Base-by-base conservation (phyloP, 2,797 vertebrate genomes). In the Brachymystax lenok region DNA sequence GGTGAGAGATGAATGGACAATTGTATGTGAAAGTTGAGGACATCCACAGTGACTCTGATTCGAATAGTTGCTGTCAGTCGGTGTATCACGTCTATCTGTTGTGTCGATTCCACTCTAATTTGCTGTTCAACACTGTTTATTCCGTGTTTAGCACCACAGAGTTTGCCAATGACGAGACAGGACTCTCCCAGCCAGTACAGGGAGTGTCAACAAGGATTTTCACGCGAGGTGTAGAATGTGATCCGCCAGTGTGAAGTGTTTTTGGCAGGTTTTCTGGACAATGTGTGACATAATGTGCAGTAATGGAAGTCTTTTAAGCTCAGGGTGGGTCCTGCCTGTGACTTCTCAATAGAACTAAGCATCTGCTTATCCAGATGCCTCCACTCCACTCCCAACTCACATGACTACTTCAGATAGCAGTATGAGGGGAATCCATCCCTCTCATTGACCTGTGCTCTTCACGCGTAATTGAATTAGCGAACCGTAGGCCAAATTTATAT, bases 181-280 rank as follows among this genome's bases (percentile, higher is more conserved):
- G 74, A 27, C n/a, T 64, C 24, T 59, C 21, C 51, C 5, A 69
- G 61, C 74, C 0, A 66, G 54, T 73, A 0, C 1, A 75, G 82
- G 74, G 54, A 78, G 74, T 21, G 68, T 77, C 72, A 69, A 70
- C 21, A 69, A 85, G 80, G 27, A 12, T 73, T 77, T 89, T 54
- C 50, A 59, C 74, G n/a, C 17, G 1, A 81, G 75, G 80, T 82
- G 87, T 77, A 81, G 85, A 90, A 92, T 92, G 75, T 92, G 74
- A 79, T 82, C 77, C 64, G 79, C 30, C 61, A 27, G 71, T 88
- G 90, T 85, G 79, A 92, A 89, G 84, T 82, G 90, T 91, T 88
- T 66, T 1, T 76, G 86, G 16, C 69, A 61, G 64, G 75, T 5
- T 51, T 71, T 61, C 21, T 73, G 52, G 69, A 51, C 5, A 21